phyloP scores from a whole-genome alignment of 2,113 vertebrate species.

The Xenopus laevis region DNA sequence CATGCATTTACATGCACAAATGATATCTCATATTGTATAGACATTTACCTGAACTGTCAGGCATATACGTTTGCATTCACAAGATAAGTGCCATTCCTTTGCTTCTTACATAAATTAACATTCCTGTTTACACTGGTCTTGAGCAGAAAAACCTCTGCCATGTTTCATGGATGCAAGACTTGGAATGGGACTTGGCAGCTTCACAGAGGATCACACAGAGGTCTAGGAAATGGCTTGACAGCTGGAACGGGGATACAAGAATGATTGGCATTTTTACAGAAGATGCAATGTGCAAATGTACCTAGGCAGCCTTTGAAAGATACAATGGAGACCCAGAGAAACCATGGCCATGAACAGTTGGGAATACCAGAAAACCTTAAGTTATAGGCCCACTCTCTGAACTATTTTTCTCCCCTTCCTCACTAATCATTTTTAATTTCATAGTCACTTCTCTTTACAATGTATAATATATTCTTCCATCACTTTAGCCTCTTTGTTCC shows the following conservation, averaged over 20 bases:
- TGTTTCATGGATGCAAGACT: neutral
- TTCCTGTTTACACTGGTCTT: neutral
- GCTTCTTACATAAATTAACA: neutral
- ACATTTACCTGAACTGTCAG: no score
- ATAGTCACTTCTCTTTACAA: no score
- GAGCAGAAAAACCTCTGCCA: neutral
- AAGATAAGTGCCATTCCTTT: neutral
- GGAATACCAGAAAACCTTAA: no score
- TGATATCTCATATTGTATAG: no score
- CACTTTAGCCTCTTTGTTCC: no score
- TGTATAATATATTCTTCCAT: no score
- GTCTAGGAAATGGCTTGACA: constrained; percentile 34
- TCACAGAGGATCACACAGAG: constrained; percentile 23
- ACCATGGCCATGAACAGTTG: no score
- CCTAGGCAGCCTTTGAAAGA: neutral
- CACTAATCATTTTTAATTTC: no score
- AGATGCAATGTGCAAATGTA: neutral
- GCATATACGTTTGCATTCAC: neutral
- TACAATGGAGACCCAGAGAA: no score
- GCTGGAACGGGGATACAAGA: constrained; percentile 37
- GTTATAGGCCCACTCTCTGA: no score
- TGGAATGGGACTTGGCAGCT: neutral
- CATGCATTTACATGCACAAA: no score
- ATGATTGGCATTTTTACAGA: constrained; percentile 30
- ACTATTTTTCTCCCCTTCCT: no score